phyloP scores from a whole-genome alignment of 2,797 vertebrate genomes.

The Oryzias sinensis region DNA sequence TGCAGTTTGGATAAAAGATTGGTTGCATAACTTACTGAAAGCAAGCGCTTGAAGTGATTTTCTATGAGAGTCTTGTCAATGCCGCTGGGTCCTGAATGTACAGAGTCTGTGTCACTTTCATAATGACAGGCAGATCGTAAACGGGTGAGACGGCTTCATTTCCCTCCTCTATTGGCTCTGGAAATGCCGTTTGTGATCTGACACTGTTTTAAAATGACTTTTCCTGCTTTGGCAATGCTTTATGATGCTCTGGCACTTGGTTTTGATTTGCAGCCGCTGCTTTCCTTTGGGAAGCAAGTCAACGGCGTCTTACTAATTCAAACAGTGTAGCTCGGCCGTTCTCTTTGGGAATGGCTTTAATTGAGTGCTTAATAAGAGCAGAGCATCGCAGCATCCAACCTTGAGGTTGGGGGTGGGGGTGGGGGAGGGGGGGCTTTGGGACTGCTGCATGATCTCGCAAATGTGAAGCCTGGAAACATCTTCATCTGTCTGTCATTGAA shows the following conservation, averaged over 20 bases:
- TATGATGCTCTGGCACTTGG: conserved; percentile 42
- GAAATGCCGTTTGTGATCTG: conserved; percentile 64
- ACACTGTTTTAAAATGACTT: conserved; percentile 52
- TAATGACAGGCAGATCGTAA: no score
- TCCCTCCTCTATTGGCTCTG: conserved; percentile 39
- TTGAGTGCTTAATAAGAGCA: conserved; percentile 75
- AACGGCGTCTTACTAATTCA: conserved; percentile 62
- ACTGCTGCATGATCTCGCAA: conserved; percentile 68
- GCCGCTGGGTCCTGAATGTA: no score
- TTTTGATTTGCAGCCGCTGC: conserved; percentile 39
- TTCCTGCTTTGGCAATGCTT: conserved; percentile 26
- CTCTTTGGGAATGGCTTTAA: conserved; percentile 73
- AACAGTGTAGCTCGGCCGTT: conserved; percentile 61
- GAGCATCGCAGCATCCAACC: conserved; percentile 54
- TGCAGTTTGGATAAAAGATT: no score
- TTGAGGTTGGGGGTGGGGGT: conserved; percentile 31
- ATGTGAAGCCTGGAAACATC: conserved; percentile 46
- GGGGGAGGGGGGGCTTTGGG: conserved; percentile 35
- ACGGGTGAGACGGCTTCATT: conserved; percentile 30
- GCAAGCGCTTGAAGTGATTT: no score
- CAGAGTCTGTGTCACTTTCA: no score
- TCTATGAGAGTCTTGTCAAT: no score
- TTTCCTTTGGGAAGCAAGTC: conserved; percentile 52
- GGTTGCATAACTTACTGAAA: no score
- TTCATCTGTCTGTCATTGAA: conserved; percentile 22